A percentile compares a stretch with the other conserved stretches of the same genome.
Evolutionary conservation across 2,113 vertebrate genomes (phyloP).

Genomic region (Trichechus manatus): DNA sequence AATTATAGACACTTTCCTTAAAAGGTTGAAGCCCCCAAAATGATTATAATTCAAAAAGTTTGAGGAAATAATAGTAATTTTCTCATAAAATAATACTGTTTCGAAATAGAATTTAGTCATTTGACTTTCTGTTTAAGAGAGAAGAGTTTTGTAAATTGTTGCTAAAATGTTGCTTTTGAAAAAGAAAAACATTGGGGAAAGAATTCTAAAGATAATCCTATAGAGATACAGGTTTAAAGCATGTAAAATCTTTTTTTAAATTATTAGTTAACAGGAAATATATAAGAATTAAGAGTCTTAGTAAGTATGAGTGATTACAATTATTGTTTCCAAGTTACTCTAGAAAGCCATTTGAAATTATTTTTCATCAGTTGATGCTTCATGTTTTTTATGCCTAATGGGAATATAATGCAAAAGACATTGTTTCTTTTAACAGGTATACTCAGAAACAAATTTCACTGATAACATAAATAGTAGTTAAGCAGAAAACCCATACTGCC

Average conservation of each 20-base stretch:
- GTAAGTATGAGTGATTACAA: slow-evolving; percentile 75
- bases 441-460: slow-evolving; percentile 72
- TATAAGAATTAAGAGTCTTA: slow-evolving; percentile 68
- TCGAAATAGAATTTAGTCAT: slow-evolving; percentile 73
- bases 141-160: slow-evolving; percentile 52
- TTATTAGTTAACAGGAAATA: slow-evolving; percentile 78
- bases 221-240: slow-evolving; percentile 75
- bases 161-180: slow-evolving; percentile 60
- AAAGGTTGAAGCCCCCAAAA: slow-evolving; percentile 55
- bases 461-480: slow-evolving; percentile 64
- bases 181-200: slow-evolving; percentile 72
- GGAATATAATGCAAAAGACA: slow-evolving; percentile 75
- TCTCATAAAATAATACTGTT: slow-evolving; percentile 72
- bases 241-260: slow-evolving; percentile 72
- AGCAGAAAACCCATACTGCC: neutral
- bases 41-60: slow-evolving; percentile 69
- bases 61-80: slow-evolving; percentile 69
- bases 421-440: slow-evolving; percentile 77
- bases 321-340: slow-evolving; percentile 74
- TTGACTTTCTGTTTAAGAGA: slow-evolving; percentile 66
- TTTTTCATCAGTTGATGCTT: slow-evolving; percentile 78
- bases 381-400: slow-evolving; percentile 68
- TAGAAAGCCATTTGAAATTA: slow-evolving; percentile 80
- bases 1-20: slow-evolving; percentile 72
- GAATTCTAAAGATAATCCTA: slow-evolving; percentile 72